These are phyloP conservation scores for Oxyura jamaicensis DNA, from an alignment of 2,113 vertebrate species.

Conservation along the genomic window DNA sequence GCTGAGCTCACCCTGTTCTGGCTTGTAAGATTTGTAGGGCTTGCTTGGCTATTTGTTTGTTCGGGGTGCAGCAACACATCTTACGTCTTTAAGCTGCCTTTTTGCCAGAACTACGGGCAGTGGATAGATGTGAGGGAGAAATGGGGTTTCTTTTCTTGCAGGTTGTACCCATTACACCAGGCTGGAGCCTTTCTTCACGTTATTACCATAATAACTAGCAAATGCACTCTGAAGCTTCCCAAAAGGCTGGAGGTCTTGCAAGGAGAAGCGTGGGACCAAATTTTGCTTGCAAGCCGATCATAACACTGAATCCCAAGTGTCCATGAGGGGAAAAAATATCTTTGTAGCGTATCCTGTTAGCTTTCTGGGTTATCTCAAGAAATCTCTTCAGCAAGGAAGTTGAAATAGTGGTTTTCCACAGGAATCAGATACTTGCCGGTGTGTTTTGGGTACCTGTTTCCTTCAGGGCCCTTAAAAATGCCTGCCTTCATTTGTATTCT, in stretches of 20 bases:
- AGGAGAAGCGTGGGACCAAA: background rate
- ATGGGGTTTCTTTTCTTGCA: background rate
- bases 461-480: background rate
- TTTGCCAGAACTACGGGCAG: background rate
- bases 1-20: background rate
- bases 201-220: background rate
- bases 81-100: background rate
- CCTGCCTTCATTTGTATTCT: conserved; percentile 27
- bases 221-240: background rate
- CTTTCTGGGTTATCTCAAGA: conserved; percentile 20
- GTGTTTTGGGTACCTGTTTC: conserved; percentile 33
- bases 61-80: background rate
- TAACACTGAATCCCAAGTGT: background rate
- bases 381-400: conserved; percentile 10
- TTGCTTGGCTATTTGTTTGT: background rate
- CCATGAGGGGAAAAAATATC: background rate
- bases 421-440: background rate
- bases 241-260: background rate
- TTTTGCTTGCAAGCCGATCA: background rate
- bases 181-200: background rate
- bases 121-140: background rate
- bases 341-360: background rate
- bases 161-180: background rate
- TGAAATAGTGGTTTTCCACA: background rate
- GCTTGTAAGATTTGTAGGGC: background rate